A percentile compares a stretch with the other conserved stretches of the same genome.
phyloP scores from a whole-genome alignment of 2,113 vertebrate species.

The Xenopus tropicalis region UCB_Xtro_10.0 CM004450.2:34946001-34946500 shows the following conservation, averaged over 20 bases:
- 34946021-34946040: constrained; percentile 52
- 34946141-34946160: no score
- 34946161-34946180: no score
- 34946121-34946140: no score
- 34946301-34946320: constrained; percentile 33
- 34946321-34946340: constrained; percentile 37
- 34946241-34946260: no score
- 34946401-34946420: no score
- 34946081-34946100: constrained; percentile 13
- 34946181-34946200: no score
- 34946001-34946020: constrained; percentile 59
- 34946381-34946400: no score
- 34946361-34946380: neutral
- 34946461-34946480: constrained; percentile 83
- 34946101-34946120: no score
- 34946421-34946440: constrained; percentile 67
- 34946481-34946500: constrained; percentile 93
- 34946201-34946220: no score
- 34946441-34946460: constrained; percentile 93
- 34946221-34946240: no score
- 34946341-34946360: constrained; percentile 37
- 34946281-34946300: constrained; percentile 40
- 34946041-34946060: constrained; percentile 37
- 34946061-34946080: constrained; percentile 6
- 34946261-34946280: constrained; percentile 34